Evolutionary conservation across 2,113 vertebrate genomes (phyloP).

Genomic region (Tachycineta bicolor): DNA sequence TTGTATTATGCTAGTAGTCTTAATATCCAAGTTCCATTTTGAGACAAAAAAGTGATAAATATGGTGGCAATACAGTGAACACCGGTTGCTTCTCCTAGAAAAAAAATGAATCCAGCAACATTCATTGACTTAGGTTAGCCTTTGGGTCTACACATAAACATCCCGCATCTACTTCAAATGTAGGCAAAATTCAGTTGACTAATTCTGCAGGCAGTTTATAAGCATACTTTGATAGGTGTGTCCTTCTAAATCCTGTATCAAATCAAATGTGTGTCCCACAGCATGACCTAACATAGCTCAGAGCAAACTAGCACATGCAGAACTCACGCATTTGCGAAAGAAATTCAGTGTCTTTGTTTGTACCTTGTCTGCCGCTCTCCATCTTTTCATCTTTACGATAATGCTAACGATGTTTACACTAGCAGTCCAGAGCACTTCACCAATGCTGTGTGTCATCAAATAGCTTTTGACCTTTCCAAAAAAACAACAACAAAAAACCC

Average conservation of each 20-base stretch:
- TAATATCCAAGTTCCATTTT: background rate
- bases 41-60: background rate
- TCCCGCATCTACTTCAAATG: background rate
- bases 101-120: background rate
- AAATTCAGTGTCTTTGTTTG: slow-evolving; percentile 7
- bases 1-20: background rate
- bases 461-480: slow-evolving; percentile 12
- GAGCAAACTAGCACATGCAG: slow-evolving; percentile 40
- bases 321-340: background rate
- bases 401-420: background rate
- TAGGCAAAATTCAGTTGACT: slow-evolving; percentile 27
- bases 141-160: slow-evolving; percentile 3
- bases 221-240: slow-evolving; percentile 51
- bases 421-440: background rate
- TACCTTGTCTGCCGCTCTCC: background rate
- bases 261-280: slow-evolving; percentile 29
- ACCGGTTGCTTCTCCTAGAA: background rate
- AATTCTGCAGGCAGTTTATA: slow-evolving; percentile 28
- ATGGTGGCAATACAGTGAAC: background rate
- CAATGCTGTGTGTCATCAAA: background rate
- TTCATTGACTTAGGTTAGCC: background rate
- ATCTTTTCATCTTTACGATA: background rate
- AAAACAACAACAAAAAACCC: background rate
- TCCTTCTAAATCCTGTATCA: slow-evolving; percentile 23
- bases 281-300: slow-evolving; percentile 36